A percentile compares a stretch with the other conserved stretches of the same genome.
Conservation (phyloP, 2,113 vertebrate genomes). For the Phylloscopus whistleri region DNA sequence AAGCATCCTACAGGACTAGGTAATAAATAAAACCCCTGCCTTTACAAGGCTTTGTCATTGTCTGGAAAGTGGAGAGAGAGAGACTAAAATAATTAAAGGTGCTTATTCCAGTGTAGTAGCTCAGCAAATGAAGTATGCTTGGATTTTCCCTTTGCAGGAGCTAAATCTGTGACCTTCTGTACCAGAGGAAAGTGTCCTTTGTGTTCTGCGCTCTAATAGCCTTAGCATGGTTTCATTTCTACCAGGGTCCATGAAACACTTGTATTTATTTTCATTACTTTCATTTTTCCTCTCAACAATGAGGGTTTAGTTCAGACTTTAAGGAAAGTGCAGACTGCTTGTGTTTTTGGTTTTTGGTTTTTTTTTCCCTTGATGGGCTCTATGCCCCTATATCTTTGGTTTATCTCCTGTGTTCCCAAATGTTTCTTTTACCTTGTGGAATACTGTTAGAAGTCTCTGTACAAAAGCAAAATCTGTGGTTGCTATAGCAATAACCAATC, state of each 20-base stretch:
- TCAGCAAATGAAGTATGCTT: slow-evolving; percentile 8
- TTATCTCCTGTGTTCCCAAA: slow-evolving; percentile 27
- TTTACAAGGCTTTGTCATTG: not conserved
- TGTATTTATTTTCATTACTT: slow-evolving; percentile 1
- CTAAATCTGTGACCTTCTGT: slow-evolving; percentile 2
- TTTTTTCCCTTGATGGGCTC: not conserved
- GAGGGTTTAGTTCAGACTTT: not conserved
- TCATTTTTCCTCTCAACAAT: not conserved
- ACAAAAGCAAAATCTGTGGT: slow-evolving; percentile 76
- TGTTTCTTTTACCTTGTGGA: slow-evolving; percentile 72
- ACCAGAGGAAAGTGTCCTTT: slow-evolving; percentile 2
- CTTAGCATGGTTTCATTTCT: not conserved
- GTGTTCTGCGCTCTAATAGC: slow-evolving; percentile 1
- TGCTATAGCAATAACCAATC: slow-evolving; percentile 87
- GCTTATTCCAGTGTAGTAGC: not conserved
- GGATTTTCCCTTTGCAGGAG: slow-evolving; percentile 14
- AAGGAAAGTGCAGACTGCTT: not conserved
- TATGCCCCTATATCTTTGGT: not conserved
- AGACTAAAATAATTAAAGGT: slow-evolving; percentile 44
- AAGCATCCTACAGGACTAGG: not conserved
- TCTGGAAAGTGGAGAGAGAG: not conserved
- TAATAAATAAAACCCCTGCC: slow-evolving; percentile 23
- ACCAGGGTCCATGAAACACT: not conserved
- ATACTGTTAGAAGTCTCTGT: slow-evolving; percentile 72
- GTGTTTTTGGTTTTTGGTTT: not conserved